Percentiles rank a stretch among this genome's conserved stretches.
phyloP scores from a whole-genome alignment of 2,888 invertebrate genomes.

The Caradrina clavipalpis region DNA sequence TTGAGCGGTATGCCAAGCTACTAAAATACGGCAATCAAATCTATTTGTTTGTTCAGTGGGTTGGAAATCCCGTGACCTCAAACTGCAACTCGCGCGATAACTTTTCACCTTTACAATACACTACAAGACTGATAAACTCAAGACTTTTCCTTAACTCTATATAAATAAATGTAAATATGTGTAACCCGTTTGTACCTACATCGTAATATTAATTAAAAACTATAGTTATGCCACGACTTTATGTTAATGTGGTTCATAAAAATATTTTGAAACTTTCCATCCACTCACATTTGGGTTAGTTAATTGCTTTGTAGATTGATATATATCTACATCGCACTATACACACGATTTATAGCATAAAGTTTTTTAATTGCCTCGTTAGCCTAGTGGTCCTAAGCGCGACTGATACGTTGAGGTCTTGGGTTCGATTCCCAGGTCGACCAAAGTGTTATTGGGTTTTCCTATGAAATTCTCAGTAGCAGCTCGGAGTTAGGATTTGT shows the following conservation, averaged over 20 bases:
- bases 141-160: neutral
- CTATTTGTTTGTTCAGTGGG: conserved; percentile 24
- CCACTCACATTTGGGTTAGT: neutral
- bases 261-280: neutral
- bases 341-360: neutral
- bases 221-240: neutral
- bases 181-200: neutral
- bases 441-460: no score
- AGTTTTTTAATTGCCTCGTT: conserved; percentile 3
- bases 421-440: no score
- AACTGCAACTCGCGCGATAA: conserved; percentile 39
- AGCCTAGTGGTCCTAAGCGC: no score
- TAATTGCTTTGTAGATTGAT: neutral
- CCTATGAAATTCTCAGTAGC: no score
- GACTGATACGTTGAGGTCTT: no score
- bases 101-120: conserved; percentile 14
- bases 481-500: no score
- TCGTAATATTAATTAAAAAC: neutral
- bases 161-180: neutral
- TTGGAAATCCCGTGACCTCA: conserved; percentile 20
- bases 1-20: conserved; percentile 4
- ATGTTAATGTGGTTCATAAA: conserved; percentile 1
- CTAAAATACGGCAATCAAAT: conserved; percentile 33
- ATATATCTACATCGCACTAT: neutral
- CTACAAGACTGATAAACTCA: neutral